These are phyloP conservation scores for Muntiacus muntjak DNA, from an alignment of 2,113 vertebrate genomes.

Conservation along the genomic window DNA sequence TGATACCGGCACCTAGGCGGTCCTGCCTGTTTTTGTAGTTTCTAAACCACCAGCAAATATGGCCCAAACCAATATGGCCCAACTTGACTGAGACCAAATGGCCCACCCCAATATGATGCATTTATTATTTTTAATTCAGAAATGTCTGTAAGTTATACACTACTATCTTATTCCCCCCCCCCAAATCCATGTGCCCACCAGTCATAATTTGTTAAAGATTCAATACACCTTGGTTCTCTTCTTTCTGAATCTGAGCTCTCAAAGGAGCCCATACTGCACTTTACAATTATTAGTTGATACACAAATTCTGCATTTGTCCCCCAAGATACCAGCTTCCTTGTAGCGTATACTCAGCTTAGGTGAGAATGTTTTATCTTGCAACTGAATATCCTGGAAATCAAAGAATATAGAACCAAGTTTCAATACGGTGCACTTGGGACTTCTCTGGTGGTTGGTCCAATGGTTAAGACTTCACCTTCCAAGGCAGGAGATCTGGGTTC, in stretches of 20 bases:
- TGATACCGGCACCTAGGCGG: too few relatives aligned
- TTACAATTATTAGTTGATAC: not conserved
- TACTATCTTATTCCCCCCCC: too few relatives aligned
- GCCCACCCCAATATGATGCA: too few relatives aligned
- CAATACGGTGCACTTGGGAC: too few relatives aligned
- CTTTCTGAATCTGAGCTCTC: not conserved
- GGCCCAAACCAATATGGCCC: too few relatives aligned
- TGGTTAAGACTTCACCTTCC: not conserved
- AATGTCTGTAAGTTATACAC: too few relatives aligned
- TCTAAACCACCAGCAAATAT: not conserved
- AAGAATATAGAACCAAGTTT: not conserved
- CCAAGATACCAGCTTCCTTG: not conserved
- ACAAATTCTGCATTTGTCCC: not conserved
- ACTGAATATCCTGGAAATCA: not conserved
- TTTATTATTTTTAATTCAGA: too few relatives aligned
- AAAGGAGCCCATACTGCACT: not conserved
- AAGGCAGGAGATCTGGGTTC: not conserved
- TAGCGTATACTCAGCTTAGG: not conserved
- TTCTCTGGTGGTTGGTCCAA: accelerated
- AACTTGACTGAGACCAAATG: too few relatives aligned
- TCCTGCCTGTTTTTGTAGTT: not conserved
- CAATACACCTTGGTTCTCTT: too few relatives aligned
- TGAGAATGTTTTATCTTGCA: not conserved
- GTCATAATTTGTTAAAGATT: too few relatives aligned
- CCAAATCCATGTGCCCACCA: too few relatives aligned